A percentile compares a stretch with the other conserved stretches of the same genome.
phyloP scores from a whole-genome alignment of 2,113 vertebrate genomes.

The Poeciliopsis turrubarensis region DNA sequence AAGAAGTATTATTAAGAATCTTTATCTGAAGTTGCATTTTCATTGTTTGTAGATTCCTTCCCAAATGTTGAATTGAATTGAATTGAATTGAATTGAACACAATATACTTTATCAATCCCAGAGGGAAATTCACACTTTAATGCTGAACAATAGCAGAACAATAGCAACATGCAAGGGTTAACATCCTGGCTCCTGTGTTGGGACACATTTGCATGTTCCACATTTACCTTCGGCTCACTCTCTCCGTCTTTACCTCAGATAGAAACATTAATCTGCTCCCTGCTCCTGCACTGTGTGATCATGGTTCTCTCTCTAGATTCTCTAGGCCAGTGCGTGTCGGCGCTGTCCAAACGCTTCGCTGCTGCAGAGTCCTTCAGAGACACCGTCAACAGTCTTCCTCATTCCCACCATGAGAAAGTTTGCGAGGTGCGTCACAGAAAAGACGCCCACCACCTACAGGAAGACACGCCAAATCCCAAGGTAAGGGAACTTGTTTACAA shows the following conservation, averaged over 20 bases:
- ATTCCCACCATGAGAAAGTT: conserved; percentile 75
- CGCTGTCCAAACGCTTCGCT: conserved; percentile 78
- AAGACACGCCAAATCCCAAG: conserved; percentile 72
- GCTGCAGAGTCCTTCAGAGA: conserved; percentile 73
- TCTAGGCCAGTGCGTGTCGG: conserved; percentile 80
- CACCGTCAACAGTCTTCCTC: conserved; percentile 68
- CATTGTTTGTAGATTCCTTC: not conserved
- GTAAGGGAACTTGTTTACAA: conserved; percentile 62
- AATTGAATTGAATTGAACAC: no score
- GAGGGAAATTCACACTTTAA: no score
- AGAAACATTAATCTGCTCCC: not conserved
- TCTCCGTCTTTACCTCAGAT: conserved; percentile 8
- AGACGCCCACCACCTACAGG: conserved; percentile 65
- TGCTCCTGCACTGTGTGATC: conserved; percentile 16
- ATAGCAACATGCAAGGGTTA: conserved; percentile 33
- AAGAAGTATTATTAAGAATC: no score
- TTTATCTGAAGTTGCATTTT: not conserved
- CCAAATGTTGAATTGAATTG: not conserved
- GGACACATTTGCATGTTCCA: conserved; percentile 52
- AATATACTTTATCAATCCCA: no score
- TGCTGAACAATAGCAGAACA: no score
- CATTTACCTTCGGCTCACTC: conserved; percentile 13
- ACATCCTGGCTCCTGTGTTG: conserved; percentile 1
- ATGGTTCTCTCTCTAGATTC: conserved; percentile 74
- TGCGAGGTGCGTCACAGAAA: conserved; percentile 79